Conservation (phyloP, 2,888 invertebrate species). For the Aspidiotus destructor region DNA sequence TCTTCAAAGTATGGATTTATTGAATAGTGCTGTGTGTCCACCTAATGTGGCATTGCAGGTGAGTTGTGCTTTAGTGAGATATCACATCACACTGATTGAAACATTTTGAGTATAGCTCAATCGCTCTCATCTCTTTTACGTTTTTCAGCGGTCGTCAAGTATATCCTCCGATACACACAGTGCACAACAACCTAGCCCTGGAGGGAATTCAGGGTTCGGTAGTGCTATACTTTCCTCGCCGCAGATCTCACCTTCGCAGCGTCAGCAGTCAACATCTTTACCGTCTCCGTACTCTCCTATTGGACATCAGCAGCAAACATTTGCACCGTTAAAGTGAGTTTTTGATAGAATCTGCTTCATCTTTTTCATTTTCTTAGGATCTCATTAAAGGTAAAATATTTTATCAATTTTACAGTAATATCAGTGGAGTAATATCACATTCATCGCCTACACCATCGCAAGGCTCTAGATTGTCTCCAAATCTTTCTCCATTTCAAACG, state of each 20-base stretch:
- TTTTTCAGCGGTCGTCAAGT: slow-evolving; percentile 38
- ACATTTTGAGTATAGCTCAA: not conserved
- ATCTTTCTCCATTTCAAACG: slow-evolving; percentile 45
- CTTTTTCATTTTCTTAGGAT: not conserved
- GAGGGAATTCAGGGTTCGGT: slow-evolving; percentile 38
- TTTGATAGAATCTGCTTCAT: not conserved
- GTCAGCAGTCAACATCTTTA: slow-evolving; percentile 40
- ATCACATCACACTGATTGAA: slow-evolving; percentile 3
- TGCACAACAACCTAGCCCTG: slow-evolving; percentile 53
- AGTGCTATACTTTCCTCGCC: slow-evolving; percentile 36
- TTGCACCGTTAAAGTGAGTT: slow-evolving; percentile 31
- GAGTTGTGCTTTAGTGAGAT: slow-evolving; percentile 27
- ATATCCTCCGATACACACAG: slow-evolving; percentile 47
- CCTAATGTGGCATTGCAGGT: slow-evolving; percentile 79
- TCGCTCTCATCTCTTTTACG: not conserved
- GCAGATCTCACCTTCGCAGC: slow-evolving; percentile 46
- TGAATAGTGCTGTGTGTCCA: slow-evolving; percentile 75
- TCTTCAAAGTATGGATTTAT: slow-evolving; percentile 66
- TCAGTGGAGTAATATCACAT: slow-evolving; percentile 21
- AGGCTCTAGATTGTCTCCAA: slow-evolving; percentile 48
- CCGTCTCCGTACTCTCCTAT: slow-evolving; percentile 31
- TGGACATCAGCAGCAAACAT: slow-evolving; percentile 31
- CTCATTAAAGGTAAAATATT: too few species aligned
- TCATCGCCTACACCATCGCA: slow-evolving; percentile 15
- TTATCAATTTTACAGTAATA: not conserved